Percentiles rank a stretch among this genome's conserved stretches.
Evolutionary conservation across 2,797 vertebrate genomes (phyloP).

Genomic region (Hipposideros larvatus): DNA sequence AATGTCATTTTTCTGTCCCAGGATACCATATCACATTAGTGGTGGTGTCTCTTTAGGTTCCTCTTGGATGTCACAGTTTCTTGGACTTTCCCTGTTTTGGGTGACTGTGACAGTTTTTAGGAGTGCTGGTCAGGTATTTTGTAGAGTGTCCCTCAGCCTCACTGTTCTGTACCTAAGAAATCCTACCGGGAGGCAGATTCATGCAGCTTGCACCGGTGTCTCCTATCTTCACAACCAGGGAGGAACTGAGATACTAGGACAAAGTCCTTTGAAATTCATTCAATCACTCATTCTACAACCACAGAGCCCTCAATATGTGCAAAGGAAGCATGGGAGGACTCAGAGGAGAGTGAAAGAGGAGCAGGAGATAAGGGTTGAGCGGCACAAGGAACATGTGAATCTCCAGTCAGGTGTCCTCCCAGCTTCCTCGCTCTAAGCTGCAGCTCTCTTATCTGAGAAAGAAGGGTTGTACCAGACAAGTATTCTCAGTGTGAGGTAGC

Average conservation of each 20-base stretch:
- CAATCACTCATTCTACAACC: not conserved
- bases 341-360: not conserved
- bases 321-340: not conserved
- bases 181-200: not conserved
- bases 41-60: not conserved
- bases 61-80: not conserved
- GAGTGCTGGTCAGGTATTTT: not conserved
- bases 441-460: not conserved
- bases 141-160: not conserved
- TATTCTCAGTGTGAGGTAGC: not conserved
- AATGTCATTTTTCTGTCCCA: not conserved
- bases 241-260: not conserved
- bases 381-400: rapidly evolving
- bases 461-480: not conserved
- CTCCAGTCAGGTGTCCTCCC: rapidly evolving
- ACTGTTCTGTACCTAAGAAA: not conserved
- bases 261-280: not conserved
- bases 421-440: not conserved
- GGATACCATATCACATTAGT: not conserved
- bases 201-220: not conserved
- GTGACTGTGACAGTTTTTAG: not conserved
- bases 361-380: not conserved
- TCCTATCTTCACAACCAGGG: not conserved
- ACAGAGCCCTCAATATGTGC: not conserved
- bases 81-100: not conserved